These are phyloP conservation scores for Burhinus oedicnemus DNA, from an alignment of 2,113 vertebrate species.

Conservation along the genomic window DNA sequence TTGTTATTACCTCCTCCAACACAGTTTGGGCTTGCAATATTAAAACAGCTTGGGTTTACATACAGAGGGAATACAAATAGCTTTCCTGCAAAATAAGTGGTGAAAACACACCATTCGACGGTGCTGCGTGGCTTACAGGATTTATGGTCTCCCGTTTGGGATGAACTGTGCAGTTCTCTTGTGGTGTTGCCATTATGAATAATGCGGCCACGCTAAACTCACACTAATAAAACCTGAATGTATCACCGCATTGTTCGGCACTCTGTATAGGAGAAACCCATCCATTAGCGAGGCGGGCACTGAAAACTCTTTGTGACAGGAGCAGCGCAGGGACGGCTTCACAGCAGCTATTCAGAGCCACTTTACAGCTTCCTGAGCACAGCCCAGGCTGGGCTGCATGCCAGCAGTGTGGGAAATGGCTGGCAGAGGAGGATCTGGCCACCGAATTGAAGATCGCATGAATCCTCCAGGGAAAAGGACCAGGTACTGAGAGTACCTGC, in stretches of 20 bases:
- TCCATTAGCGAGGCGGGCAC: constrained; percentile 32
- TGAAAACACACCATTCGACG: not conserved
- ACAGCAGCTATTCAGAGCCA: constrained; percentile 48
- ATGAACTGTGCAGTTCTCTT: constrained; percentile 12
- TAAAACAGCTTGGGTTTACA: constrained; percentile 64
- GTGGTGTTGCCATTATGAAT: constrained; percentile 26
- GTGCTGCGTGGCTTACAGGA: not conserved
- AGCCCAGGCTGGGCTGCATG: not conserved
- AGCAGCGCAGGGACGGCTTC: not conserved
- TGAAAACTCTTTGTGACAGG: constrained; percentile 51
- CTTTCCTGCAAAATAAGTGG: constrained; percentile 48
- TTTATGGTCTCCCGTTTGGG: not conserved
- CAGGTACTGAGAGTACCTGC: not conserved
- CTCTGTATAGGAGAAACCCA: constrained; percentile 27
- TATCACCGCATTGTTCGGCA: not conserved
- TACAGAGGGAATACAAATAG: constrained; percentile 49
- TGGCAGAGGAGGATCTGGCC: not conserved
- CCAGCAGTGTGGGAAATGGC: constrained; percentile 14
- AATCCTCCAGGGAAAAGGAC: not conserved
- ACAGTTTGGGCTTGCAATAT: constrained; percentile 52
- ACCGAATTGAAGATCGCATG: not conserved
- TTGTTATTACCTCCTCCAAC: constrained; percentile 50
- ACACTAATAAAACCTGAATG: constrained; percentile 42
- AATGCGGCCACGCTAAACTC: not conserved
- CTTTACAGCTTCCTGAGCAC: constrained; percentile 46